A percentile compares a stretch with the other conserved stretches of the same genome.
phyloP scores from a whole-genome alignment of 2,113 vertebrate species.

The Cryptoleucopteryx plumbea region DNA sequence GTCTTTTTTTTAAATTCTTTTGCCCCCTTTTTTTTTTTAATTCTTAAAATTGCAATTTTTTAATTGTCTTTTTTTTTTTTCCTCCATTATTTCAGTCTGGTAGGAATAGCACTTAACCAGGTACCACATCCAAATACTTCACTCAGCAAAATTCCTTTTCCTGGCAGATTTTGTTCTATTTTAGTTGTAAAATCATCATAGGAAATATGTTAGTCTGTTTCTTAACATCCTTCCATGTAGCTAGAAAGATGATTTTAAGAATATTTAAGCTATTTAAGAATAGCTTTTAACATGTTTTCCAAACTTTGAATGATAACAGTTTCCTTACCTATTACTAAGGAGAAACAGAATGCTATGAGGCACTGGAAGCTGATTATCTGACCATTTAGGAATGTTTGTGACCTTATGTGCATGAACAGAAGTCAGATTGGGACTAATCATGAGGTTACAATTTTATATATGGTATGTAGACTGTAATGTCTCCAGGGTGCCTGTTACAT shows the following conservation, averaged over 20 bases:
- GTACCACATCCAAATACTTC: not conserved
- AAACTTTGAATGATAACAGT: rapidly evolving
- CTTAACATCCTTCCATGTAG: not conserved
- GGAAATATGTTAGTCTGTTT: not conserved
- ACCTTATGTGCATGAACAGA: rapidly evolving
- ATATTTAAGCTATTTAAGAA: not conserved
- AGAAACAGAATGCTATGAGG: not conserved
- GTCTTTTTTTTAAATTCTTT: not conserved
- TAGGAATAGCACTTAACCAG: not conserved
- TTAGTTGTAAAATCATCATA: not conserved
- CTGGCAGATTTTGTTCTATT: not conserved
- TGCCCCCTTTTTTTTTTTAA: not conserved
- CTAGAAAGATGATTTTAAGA: not conserved
- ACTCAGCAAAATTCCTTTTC: not conserved
- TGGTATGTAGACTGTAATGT: not conserved
- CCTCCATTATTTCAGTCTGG: not conserved
- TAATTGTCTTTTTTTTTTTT: not conserved
- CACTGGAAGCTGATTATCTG: not conserved
- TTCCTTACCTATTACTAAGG: not conserved
- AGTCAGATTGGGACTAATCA: not conserved
- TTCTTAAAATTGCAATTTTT: not conserved
- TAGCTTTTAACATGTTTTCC: not conserved
- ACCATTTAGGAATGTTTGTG: not conserved
- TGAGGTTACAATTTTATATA: not conserved
- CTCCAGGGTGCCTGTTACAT: not conserved